phyloP scores from a whole-genome alignment of 2,888 invertebrate species.

The Peribatodes rhomboidaria region DNA sequence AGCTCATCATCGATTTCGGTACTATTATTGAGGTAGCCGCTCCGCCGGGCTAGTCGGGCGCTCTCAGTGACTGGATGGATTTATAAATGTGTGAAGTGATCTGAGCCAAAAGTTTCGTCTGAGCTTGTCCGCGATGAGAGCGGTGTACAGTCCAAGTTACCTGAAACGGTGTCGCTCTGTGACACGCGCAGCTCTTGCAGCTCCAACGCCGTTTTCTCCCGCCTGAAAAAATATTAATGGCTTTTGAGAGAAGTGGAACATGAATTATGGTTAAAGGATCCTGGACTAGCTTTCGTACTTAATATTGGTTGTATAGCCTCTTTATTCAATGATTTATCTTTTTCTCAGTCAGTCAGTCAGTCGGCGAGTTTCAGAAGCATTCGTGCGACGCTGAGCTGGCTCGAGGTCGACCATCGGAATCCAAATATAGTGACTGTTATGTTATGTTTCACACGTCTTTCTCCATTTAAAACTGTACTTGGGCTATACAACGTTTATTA shows the following conservation, averaged over 20 bases:
- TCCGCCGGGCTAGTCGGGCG: neutral
- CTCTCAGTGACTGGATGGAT: constrained; percentile 10
- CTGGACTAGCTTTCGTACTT: no score
- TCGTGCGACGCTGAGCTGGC: no score
- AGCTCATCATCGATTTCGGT: neutral
- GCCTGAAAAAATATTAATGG: constrained; percentile 65
- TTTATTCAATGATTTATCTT: no score
- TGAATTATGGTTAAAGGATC: neutral
- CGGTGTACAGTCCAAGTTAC: constrained; percentile 84
- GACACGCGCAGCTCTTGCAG: constrained; percentile 81
- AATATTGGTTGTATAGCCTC: no score
- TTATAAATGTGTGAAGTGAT: constrained; percentile 78
- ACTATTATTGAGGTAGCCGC: constrained; percentile 11
- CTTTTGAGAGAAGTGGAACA: neutral
- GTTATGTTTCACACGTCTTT: no score
- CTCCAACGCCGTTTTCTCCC: constrained; percentile 87
- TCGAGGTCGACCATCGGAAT: no score
- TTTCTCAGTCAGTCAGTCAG: no score
- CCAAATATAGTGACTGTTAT: no score
- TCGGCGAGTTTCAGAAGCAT: no score
- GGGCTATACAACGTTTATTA: no score
- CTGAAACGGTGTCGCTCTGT: constrained; percentile 87
- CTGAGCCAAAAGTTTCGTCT: constrained; percentile 73
- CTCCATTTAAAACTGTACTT: no score
- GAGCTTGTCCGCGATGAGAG: constrained; percentile 83